These are phyloP conservation scores for Drosophila prosaltans DNA, from an alignment of 1,140 invertebrate species.

Conservation along the genomic window DNA sequence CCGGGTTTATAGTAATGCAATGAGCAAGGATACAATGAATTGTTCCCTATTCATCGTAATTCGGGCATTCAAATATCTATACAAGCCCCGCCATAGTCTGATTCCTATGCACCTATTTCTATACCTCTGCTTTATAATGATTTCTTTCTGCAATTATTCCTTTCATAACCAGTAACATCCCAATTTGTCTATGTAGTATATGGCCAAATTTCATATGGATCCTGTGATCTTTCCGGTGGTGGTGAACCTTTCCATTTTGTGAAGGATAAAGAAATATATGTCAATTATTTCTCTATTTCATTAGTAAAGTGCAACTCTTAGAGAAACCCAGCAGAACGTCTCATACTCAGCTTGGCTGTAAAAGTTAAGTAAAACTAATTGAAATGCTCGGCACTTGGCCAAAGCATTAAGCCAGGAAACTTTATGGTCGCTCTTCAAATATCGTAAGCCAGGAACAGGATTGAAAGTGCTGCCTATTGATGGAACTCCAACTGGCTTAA, in stretches of 20 bases:
- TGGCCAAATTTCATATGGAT: background rate
- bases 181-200: background rate
- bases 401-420: conserved; percentile 28
- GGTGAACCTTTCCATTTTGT: background rate
- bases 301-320: too few species aligned
- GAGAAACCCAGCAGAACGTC: too few species aligned
- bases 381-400: conserved; percentile 22
- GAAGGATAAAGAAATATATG: too few species aligned
- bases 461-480: background rate
- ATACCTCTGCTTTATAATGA: too few species aligned
- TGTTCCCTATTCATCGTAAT: too few species aligned
- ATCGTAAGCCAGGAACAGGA: background rate
- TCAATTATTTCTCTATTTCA: too few species aligned
- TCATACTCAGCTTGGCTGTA: background rate
- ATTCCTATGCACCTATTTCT: too few species aligned
- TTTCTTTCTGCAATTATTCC: background rate
- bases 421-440: background rate
- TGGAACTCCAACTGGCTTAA: too few species aligned
- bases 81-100: too few species aligned
- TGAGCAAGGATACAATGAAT: too few species aligned
- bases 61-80: too few species aligned
- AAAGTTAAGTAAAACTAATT: conserved; percentile 8
- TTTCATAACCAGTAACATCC: background rate
- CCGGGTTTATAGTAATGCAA: too few species aligned
- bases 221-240: background rate